These are phyloP conservation scores for Ceryle rudis DNA, from an alignment of 2,797 vertebrate species.

Conservation along the genomic window DNA sequence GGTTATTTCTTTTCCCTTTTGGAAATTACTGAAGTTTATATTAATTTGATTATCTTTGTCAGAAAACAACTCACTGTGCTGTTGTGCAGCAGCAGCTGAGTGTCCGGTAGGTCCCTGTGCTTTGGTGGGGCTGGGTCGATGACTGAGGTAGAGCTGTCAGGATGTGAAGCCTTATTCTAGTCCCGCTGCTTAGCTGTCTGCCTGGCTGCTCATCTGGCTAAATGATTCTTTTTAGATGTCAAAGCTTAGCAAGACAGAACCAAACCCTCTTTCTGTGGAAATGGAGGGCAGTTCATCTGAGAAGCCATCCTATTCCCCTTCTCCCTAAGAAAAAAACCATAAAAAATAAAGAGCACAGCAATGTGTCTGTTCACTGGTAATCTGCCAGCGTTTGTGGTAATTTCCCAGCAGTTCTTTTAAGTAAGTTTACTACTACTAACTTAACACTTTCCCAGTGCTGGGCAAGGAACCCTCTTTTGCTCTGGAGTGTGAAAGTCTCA, in stretches of 20 bases:
- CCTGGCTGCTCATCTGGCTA: not conserved
- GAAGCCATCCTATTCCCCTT: not conserved
- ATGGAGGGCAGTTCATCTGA: not conserved
- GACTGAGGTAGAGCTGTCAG: not conserved
- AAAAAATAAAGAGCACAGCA: accelerated
- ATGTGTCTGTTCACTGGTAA: not conserved
- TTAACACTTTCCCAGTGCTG: not conserved
- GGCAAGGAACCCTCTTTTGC: not conserved
- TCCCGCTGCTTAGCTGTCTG: not conserved
- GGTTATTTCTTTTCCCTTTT: not conserved
- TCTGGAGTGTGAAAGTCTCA: not conserved
- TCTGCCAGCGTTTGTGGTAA: not conserved
- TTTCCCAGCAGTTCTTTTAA: not conserved
- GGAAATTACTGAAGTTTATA: not conserved
- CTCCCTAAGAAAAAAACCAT: not conserved
- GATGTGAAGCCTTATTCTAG: not conserved
- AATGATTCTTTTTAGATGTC: not conserved
- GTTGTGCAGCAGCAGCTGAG: not conserved
- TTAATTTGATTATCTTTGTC: not conserved
- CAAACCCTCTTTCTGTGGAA: not conserved
- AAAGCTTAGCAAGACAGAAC: not conserved
- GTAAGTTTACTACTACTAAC: not conserved
- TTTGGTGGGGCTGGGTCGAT: not conserved
- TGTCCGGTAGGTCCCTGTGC: not conserved
- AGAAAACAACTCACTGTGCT: not conserved